These are phyloP conservation scores for Holacanthella duospinosa DNA, from an alignment of 2,888 invertebrate species.

Conservation along the genomic window DNA sequence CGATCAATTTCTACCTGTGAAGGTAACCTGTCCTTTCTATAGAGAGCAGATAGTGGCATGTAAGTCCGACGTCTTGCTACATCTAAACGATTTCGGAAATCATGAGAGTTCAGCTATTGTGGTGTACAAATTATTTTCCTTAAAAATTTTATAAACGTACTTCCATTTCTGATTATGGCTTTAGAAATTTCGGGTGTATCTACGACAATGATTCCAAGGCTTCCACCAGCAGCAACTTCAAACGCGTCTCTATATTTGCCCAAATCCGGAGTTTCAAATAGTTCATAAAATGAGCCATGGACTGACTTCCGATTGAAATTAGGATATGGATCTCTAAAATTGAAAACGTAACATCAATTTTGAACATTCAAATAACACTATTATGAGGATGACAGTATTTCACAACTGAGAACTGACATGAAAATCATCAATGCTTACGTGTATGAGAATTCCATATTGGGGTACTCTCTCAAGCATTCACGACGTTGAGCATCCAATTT, in stretches of 20 bases:
- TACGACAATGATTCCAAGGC: conserved; percentile 13
- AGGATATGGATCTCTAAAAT: conserved; percentile 56
- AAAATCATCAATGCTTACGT: too few species aligned
- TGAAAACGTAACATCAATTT: too few species aligned
- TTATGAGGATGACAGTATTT: too few species aligned
- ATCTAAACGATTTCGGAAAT: conserved; percentile 12
- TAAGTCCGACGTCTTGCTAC: conserved; percentile 17
- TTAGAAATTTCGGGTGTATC: conserved; percentile 11
- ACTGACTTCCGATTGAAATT: conserved; percentile 59
- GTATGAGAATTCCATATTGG: conserved; percentile 57
- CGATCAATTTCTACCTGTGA: conserved; percentile 22
- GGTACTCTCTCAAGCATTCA: conserved; percentile 23
- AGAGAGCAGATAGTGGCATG: conserved; percentile 20
- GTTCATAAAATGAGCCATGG: conserved; percentile 13
- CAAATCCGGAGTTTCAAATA: conserved; percentile 13
- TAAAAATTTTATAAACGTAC: too few species aligned
- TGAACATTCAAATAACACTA: too few species aligned
- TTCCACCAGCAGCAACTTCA: conserved; percentile 12
- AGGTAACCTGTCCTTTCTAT: conserved; percentile 9
- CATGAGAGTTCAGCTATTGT: neutral
- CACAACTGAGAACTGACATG: too few species aligned
- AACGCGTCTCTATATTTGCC: conserved; percentile 8
- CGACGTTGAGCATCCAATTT: conserved; percentile 11
- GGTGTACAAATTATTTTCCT: neutral
- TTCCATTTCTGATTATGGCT: conserved; percentile 10